Evolutionary conservation across 64 coral and sea anemone genomes (phyloP).

Genomic region (Anthopleura sola): DNA sequence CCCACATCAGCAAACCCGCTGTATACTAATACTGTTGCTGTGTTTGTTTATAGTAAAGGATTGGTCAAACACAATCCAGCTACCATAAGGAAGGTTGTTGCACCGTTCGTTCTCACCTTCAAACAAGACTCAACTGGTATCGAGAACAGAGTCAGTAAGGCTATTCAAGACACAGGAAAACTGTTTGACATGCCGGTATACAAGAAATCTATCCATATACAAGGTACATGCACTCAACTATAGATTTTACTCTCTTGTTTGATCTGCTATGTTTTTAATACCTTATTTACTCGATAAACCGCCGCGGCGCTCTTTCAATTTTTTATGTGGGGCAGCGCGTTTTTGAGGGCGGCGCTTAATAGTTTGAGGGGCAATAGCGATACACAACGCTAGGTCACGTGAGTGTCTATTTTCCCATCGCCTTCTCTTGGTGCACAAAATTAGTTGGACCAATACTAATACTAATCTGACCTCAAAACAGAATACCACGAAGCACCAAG

Average conservation of each 20-base stretch:
- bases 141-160: slow-evolving; percentile 24
- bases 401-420: no score
- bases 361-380: no score
- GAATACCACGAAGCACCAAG: background rate
- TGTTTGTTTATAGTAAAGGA: slow-evolving; percentile 28
- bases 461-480: background rate
- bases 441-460: background rate
- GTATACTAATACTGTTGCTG: background rate
- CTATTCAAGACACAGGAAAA: slow-evolving; percentile 17
- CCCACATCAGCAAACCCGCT: no score
- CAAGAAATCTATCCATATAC: slow-evolving; percentile 44
- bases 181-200: slow-evolving; percentile 70
- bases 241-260: no score
- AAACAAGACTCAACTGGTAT: slow-evolving; percentile 20
- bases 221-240: slow-evolving; percentile 10
- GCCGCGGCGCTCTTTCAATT: no score
- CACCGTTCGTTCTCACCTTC: slow-evolving; percentile 48
- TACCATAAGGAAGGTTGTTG: slow-evolving; percentile 54
- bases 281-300: no score
- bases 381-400: no score
- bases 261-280: no score
- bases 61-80: slow-evolving; percentile 60
- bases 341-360: no score
- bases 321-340: no score
- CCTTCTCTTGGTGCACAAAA: no score